phyloP scores from a whole-genome alignment of 2,888 invertebrate species.

The Andrena camellia region DNA sequence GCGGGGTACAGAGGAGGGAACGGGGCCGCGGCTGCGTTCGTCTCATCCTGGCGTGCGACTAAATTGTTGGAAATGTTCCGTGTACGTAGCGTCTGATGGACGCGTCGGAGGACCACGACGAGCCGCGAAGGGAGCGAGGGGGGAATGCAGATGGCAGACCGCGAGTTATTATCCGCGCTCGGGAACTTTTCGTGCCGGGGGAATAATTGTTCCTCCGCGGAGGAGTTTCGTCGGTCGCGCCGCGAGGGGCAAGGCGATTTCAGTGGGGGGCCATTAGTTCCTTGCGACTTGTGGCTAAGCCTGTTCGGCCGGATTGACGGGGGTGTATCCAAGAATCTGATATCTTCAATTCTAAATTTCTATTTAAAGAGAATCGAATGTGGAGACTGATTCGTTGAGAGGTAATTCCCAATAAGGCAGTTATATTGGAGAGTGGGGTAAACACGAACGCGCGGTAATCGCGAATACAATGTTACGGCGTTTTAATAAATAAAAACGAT shows the following conservation, averaged over 20 bases:
- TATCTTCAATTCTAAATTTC: too few species aligned
- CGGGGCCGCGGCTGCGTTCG: background rate
- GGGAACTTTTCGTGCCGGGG: conserved; percentile 54
- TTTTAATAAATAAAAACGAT: too few species aligned
- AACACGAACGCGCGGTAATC: too few species aligned
- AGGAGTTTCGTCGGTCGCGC: conserved; percentile 23
- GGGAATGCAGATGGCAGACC: conserved; percentile 18
- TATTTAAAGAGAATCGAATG: too few species aligned
- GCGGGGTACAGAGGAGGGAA: background rate
- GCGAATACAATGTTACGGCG: too few species aligned
- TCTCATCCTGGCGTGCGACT: conserved; percentile 27
- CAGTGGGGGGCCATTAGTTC: conserved; percentile 41
- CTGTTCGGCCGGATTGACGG: background rate
- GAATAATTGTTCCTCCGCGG: conserved; percentile 45
- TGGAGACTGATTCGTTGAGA: too few species aligned
- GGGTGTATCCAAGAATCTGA: background rate
- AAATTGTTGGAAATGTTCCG: conserved; percentile 49
- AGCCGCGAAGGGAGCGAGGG: background rate
- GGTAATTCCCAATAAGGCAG: too few species aligned
- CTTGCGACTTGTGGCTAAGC: background rate
- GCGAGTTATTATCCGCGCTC: conserved; percentile 57
- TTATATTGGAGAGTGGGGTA: too few species aligned
- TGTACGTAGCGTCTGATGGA: conserved; percentile 38
- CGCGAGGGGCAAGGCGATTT: conserved; percentile 29
- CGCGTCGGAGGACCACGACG: conserved; percentile 24